Evolutionary conservation across 2,113 vertebrate species (phyloP).

Genomic region (Bucco capensis): DNA sequence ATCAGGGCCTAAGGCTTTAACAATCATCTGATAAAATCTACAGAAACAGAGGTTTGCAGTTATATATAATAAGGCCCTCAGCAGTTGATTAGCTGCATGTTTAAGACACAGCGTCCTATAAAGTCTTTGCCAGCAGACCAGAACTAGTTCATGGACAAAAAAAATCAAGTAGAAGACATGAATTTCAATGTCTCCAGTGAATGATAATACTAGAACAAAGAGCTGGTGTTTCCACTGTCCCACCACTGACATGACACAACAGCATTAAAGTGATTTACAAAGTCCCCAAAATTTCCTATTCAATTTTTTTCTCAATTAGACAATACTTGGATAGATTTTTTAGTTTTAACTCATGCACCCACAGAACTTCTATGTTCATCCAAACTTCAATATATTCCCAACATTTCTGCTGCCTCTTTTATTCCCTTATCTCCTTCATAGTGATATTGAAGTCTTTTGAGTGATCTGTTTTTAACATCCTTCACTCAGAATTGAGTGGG

Average conservation of each 20-base stretch:
- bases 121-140: slow-evolving; percentile 2
- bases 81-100: not conserved
- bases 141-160: not conserved
- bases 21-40: slow-evolving; percentile 54
- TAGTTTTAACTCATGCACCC: not conserved
- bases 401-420: not conserved
- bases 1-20: slow-evolving; percentile 31
- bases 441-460: not conserved
- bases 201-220: not conserved
- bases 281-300: not conserved
- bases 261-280: not conserved
- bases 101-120: not conserved
- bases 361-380: not conserved
- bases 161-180: not conserved
- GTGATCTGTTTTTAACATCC: not conserved
- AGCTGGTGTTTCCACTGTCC: not conserved
- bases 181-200: not conserved
- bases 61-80: not conserved
- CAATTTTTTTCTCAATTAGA: not conserved
- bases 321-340: not conserved
- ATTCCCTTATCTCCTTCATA: not conserved
- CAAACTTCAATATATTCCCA: not conserved
- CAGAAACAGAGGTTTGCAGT: not conserved
- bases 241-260: not conserved
- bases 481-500: not conserved